phyloP scores from a whole-genome alignment of 2,113 vertebrate genomes.

The Brevimyrus niger region DNA sequence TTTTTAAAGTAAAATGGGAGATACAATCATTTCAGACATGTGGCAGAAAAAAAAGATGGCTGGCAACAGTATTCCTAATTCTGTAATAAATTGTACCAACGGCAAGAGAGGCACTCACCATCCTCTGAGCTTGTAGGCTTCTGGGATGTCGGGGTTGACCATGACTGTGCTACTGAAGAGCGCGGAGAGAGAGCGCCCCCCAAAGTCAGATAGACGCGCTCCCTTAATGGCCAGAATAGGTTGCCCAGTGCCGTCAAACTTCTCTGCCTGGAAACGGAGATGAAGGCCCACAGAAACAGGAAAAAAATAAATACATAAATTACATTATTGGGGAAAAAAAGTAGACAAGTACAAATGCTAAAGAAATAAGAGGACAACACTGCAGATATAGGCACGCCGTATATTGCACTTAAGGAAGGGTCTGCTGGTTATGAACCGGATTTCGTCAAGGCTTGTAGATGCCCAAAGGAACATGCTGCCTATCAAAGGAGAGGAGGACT shows the following conservation, averaged over 20 bases:
- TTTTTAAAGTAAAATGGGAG: not conserved
- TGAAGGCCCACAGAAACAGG: not conserved
- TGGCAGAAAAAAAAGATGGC: not conserved
- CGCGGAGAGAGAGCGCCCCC: slow-evolving; percentile 87
- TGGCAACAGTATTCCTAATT: not conserved
- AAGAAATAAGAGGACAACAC: not conserved
- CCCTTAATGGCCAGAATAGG: slow-evolving; percentile 89
- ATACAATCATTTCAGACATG: not conserved
- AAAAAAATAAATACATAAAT: not conserved
- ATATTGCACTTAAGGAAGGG: not conserved
- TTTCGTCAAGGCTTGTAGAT: slow-evolving; percentile 28
- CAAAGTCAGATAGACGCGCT: slow-evolving; percentile 89
- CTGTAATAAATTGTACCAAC: not conserved
- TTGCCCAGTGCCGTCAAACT: slow-evolving; percentile 83
- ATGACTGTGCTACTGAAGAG: slow-evolving; percentile 83
- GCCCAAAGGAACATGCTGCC: slow-evolving; percentile 26
- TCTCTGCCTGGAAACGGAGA: slow-evolving; percentile 70
- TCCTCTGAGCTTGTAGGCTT: slow-evolving; percentile 88
- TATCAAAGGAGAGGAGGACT: slow-evolving; percentile 2
- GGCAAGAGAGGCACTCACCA: slow-evolving; percentile 64
- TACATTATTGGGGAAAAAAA: too few relatives aligned
- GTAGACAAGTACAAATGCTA: not conserved
- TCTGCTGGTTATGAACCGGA: slow-evolving; percentile 38
- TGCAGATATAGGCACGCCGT: not conserved
- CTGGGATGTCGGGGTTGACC: slow-evolving; percentile 89